Evolutionary conservation across 2,113 vertebrate genomes (phyloP).

Genomic region (Tetraodon nigroviridis): DNA sequence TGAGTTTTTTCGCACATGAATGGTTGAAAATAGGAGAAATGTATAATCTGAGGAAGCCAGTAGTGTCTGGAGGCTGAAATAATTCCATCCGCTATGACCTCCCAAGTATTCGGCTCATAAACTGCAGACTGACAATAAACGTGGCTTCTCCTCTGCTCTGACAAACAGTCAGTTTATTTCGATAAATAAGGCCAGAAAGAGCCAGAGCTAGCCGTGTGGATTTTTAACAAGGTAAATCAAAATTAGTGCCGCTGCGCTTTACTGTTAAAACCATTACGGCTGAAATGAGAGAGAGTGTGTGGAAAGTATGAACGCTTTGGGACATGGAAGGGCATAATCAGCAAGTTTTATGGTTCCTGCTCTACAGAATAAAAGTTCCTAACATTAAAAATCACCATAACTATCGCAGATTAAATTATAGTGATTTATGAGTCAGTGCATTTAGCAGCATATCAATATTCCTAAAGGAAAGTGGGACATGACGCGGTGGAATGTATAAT

Average conservation of each 20-base stretch:
- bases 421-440: too few relatives aligned
- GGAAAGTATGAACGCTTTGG: conserved; percentile 53
- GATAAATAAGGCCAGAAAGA: conserved; percentile 18
- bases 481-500: too few relatives aligned
- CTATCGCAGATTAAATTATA: too few relatives aligned
- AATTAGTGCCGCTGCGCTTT: conserved; percentile 19
- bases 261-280: conserved; percentile 65
- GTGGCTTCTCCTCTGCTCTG: conserved; percentile 10
- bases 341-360: conserved; percentile 25
- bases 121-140: conserved; percentile 25
- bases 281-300: conserved; percentile 51
- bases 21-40: conserved; percentile 17
- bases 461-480: too few relatives aligned
- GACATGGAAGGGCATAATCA: conserved; percentile 27
- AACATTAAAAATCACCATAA: not conserved
- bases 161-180: conserved; percentile 22
- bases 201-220: conserved; percentile 33
- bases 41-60: conserved; percentile 19
- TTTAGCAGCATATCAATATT: too few relatives aligned
- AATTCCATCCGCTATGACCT: conserved; percentile 15
- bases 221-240: conserved; percentile 35
- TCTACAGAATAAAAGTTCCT: conserved; percentile 3
- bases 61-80: conserved; percentile 15
- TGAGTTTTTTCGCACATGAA: not conserved
- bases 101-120: conserved; percentile 1